Evolutionary conservation across 2,113 vertebrate species (phyloP).

Genomic region (Salminus brasiliensis): DNA sequence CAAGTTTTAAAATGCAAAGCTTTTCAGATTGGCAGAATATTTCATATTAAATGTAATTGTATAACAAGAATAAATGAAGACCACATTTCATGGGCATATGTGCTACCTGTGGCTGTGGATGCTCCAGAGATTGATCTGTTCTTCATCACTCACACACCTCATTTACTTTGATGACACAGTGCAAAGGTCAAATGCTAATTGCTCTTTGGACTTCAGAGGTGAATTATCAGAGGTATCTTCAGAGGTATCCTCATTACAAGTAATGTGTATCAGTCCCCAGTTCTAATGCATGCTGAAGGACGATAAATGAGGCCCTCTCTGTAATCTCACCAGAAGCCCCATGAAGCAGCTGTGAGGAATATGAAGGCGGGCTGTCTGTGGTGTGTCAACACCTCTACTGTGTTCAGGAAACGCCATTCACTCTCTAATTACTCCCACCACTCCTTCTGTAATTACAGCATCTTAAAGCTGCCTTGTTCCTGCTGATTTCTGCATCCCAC

Average conservation of each 20-base stretch:
- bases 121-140: not conserved
- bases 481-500: not conserved
- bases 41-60: too few relatives aligned
- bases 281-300: not conserved
- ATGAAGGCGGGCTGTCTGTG: slow-evolving; percentile 17
- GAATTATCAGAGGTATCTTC: not conserved
- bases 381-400: slow-evolving; percentile 27
- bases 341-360: slow-evolving; percentile 12
- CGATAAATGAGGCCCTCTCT: not conserved
- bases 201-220: not conserved
- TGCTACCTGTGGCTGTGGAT: not conserved
- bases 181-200: not conserved
- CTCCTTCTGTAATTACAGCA: slow-evolving; percentile 5
- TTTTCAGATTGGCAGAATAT: too few relatives aligned
- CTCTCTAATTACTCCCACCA: slow-evolving; percentile 30
- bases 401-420: slow-evolving; percentile 19
- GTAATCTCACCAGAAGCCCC: not conserved
- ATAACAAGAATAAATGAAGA: too few relatives aligned
- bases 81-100: not conserved
- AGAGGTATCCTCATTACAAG: not conserved
- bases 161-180: not conserved
- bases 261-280: not conserved
- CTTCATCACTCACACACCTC: not conserved
- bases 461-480: slow-evolving; percentile 18
- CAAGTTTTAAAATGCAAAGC: too few relatives aligned